Evolutionary conservation across 37 sponge, comb jelly and placozoan species (phyloP).

Genomic region (Spongilla lacustris): DNA sequence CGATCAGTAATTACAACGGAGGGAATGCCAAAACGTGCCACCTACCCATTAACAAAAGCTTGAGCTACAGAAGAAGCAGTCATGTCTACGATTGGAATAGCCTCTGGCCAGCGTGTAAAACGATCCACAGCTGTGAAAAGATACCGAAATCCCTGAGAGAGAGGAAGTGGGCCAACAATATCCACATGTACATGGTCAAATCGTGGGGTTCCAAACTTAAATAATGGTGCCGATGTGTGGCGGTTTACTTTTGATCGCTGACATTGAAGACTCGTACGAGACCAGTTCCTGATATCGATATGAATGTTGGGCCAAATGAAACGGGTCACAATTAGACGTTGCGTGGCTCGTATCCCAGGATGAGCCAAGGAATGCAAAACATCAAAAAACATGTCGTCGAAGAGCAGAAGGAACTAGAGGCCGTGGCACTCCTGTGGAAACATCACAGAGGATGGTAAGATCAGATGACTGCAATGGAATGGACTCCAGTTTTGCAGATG

Average conservation of each 20-base stretch:
- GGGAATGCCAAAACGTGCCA: slow-evolving; percentile 46
- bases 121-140: background rate
- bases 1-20: slow-evolving; percentile 28
- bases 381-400: slow-evolving; percentile 28
- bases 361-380: slow-evolving; percentile 15
- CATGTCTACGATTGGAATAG: slow-evolving; percentile 34
- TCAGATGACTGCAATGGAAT: slow-evolving; percentile 10
- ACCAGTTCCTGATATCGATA: background rate
- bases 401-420: slow-evolving; percentile 29
- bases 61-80: slow-evolving; percentile 26
- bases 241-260: background rate
- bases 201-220: slow-evolving; percentile 30
- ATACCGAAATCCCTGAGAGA: slow-evolving; percentile 25
- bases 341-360: background rate
- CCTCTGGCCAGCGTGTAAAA: slow-evolving; percentile 45
- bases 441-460: slow-evolving; percentile 31
- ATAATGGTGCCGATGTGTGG: slow-evolving; percentile 26
- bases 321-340: background rate
- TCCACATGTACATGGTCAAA: slow-evolving; percentile 54
- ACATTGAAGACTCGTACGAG: background rate
- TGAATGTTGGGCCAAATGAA: background rate
- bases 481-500: slow-evolving; percentile 15
- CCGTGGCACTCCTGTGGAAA: slow-evolving; percentile 35
- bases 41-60: slow-evolving; percentile 26
- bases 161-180: slow-evolving; percentile 59